Conservation (phyloP, 2,888 invertebrate genomes). For the Pyrgus malvae region DNA sequence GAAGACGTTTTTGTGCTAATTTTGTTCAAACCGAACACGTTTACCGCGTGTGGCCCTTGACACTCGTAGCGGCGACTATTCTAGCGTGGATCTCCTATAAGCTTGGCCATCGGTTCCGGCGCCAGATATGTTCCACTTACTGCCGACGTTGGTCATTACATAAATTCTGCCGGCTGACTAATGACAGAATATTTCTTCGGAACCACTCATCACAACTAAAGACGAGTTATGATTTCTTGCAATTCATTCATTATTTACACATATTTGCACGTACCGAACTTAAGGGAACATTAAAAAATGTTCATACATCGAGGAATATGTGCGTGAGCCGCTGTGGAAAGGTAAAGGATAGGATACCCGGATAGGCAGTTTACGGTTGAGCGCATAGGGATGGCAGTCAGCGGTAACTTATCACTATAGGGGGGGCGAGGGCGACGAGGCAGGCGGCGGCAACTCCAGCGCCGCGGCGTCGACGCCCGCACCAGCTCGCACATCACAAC, state of each 20-base stretch:
- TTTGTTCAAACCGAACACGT: slow-evolving; percentile 54
- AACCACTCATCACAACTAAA: slow-evolving; percentile 44
- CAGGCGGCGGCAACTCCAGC: slow-evolving; percentile 68
- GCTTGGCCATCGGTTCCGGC: slow-evolving; percentile 45
- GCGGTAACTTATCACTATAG: slow-evolving; percentile 74
- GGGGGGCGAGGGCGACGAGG: slow-evolving; percentile 73
- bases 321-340: slow-evolving; percentile 54
- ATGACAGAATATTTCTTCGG: slow-evolving; percentile 41
- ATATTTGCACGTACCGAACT: slow-evolving; percentile 21
- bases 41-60: slow-evolving; percentile 49
- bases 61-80: slow-evolving; percentile 55
- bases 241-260: slow-evolving; percentile 24
- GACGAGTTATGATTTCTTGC: slow-evolving; percentile 27
- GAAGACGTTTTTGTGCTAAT: slow-evolving; percentile 81
- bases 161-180: slow-evolving; percentile 40
- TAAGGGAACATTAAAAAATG: slow-evolving; percentile 25
- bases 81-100: slow-evolving; percentile 55
- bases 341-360: slow-evolving; percentile 52
- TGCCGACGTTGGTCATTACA: slow-evolving; percentile 51
- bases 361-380: slow-evolving; percentile 70
- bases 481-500: slow-evolving; percentile 82
- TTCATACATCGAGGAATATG: slow-evolving; percentile 44
- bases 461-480: slow-evolving; percentile 71
- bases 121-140: slow-evolving; percentile 49
- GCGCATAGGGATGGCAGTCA: slow-evolving; percentile 72